Conservation (phyloP, 2,888 invertebrate genomes). For the Colletes collaris region DNA sequence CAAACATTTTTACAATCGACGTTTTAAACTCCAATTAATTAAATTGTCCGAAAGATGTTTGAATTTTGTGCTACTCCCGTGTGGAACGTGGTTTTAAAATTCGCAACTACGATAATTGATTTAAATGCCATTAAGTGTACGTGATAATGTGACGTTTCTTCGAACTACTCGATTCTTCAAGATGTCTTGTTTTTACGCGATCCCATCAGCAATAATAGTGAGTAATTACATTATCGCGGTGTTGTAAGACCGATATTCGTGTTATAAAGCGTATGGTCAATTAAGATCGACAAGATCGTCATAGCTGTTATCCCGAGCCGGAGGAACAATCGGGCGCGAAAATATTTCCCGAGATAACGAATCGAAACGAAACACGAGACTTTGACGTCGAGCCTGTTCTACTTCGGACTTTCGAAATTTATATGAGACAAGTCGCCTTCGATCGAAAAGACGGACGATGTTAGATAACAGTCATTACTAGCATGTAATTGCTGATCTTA, state of each 20-base stretch:
- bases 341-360: slow-evolving; percentile 57
- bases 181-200: slow-evolving; percentile 26
- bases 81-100: not conserved
- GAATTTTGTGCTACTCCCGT: not conserved
- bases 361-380: slow-evolving; percentile 39
- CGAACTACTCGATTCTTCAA: slow-evolving; percentile 31
- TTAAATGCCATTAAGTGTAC: not conserved
- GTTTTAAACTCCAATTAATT: no score
- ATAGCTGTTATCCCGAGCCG: slow-evolving; percentile 48
- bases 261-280: slow-evolving; percentile 53
- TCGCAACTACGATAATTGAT: not conserved
- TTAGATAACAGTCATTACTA: slow-evolving; percentile 67
- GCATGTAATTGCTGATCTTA: slow-evolving; percentile 68
- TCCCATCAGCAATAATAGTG: slow-evolving; percentile 48
- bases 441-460: slow-evolving; percentile 47
- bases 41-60: no score
- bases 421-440: slow-evolving; percentile 46
- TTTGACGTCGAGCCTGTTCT: slow-evolving; percentile 33
- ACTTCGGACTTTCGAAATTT: slow-evolving; percentile 34
- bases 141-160: slow-evolving; percentile 9
- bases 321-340: slow-evolving; percentile 49
- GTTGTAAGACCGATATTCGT: slow-evolving; percentile 52
- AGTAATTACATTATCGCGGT: slow-evolving; percentile 60
- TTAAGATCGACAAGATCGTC: slow-evolving; percentile 33
- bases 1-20: no score